These are phyloP conservation scores for Clarias batrachus DNA, from an alignment of 2,113 vertebrate genomes.

Conservation along the genomic window DNA sequence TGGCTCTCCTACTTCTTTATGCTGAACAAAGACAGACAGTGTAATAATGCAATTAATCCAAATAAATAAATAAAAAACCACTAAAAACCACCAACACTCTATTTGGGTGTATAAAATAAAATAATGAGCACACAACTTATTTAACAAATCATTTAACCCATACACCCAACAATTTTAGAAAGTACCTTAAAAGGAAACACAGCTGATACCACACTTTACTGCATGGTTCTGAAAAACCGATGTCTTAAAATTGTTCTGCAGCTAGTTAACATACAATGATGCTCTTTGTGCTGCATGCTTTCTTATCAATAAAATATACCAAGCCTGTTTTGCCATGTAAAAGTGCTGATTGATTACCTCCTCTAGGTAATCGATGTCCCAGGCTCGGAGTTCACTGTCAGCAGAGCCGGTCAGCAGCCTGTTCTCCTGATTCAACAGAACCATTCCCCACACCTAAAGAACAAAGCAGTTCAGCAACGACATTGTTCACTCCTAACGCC, in stretches of 20 bases:
- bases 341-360: constrained; percentile 62
- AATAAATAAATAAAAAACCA: neutral
- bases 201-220: neutral
- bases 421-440: constrained; percentile 79
- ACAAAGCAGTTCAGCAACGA: neutral
- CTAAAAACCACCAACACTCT: neutral
- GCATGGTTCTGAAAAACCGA: neutral
- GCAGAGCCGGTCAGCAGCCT: constrained; percentile 86
- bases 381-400: constrained; percentile 93
- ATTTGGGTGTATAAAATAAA: neutral
- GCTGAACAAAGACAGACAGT: constrained; percentile 60
- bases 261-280: neutral
- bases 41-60: neutral
- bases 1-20: constrained; percentile 79
- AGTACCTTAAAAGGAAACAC: neutral
- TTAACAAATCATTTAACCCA: neutral
- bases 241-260: neutral
- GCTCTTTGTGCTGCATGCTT: neutral
- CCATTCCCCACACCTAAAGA: constrained; percentile 90
- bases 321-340: neutral
- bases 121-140: neutral
- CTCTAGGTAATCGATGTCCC: constrained; percentile 81
- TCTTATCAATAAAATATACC: neutral
- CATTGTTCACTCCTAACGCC: neutral
- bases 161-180: neutral